phyloP scores from a whole-genome alignment of 2,797 vertebrate species.

The Loriculus beryllinus region DNA sequence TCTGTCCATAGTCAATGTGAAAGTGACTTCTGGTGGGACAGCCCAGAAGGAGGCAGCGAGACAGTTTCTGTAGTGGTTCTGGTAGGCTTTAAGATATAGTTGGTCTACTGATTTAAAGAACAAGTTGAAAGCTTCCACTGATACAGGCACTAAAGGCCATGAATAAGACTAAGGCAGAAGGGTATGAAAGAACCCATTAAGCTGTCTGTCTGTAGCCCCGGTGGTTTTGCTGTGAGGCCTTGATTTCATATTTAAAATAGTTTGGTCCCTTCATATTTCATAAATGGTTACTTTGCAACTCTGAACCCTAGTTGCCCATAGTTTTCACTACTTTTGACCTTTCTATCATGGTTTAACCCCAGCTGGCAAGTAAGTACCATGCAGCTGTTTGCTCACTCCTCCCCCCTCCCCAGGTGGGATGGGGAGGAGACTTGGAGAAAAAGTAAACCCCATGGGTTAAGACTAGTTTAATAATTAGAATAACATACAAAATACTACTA shows the following conservation, averaged over 20 bases:
- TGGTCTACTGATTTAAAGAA: background rate
- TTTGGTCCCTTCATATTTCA: background rate
- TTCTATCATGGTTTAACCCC: background rate
- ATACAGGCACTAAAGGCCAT: background rate
- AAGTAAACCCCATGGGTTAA: background rate
- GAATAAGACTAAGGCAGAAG: background rate
- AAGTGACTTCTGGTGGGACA: background rate
- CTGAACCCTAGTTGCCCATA: background rate
- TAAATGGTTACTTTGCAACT: background rate
- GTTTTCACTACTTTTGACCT: background rate
- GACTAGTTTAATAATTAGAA: background rate
- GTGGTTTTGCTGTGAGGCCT: background rate
- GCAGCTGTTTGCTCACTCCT: background rate
- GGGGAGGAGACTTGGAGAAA: background rate
- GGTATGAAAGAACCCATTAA: background rate
- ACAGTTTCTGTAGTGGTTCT: background rate
- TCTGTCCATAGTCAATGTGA: background rate
- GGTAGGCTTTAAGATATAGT: background rate
- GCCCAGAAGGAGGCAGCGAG: background rate
- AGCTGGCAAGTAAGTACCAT: background rate
- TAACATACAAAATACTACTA: background rate
- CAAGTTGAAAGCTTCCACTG: background rate
- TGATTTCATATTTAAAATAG: background rate
- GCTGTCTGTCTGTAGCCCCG: background rate
- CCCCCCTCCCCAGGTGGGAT: background rate